A percentile compares a stretch with the other conserved stretches of the same genome.
phyloP scores from a whole-genome alignment of 2,113 vertebrate species.

The Menidia beryllina region DNA sequence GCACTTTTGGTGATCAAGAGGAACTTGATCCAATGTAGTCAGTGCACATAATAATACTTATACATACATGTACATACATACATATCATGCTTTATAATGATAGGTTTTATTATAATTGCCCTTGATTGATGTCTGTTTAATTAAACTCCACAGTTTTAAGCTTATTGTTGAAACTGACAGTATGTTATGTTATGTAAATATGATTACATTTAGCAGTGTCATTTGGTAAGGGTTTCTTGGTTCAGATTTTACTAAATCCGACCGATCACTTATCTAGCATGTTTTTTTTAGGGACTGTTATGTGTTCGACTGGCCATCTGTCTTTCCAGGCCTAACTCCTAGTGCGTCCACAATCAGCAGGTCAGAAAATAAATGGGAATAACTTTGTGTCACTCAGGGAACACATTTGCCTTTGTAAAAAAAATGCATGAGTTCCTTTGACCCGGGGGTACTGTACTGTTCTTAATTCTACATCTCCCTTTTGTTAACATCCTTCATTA shows the following conservation, averaged over 20 bases:
- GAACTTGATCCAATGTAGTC: conserved; percentile 34
- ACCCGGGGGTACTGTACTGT: background rate
- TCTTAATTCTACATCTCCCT: conserved; percentile 24
- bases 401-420: conserved; percentile 3
- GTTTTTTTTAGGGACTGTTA: background rate
- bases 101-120: no score
- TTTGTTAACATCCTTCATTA: conserved; percentile 15
- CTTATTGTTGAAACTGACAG: no score
- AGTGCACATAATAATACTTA: conserved; percentile 19
- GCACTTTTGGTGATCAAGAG: conserved; percentile 49
- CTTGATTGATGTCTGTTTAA: background rate
- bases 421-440: conserved; percentile 16
- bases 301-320: conserved; percentile 8
- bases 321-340: background rate
- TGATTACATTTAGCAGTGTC: no score
- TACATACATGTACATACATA: no score
- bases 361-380: conserved; percentile 20
- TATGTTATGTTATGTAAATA: no score
- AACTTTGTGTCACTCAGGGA: conserved; percentile 12
- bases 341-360: background rate
- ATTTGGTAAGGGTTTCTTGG: background rate
- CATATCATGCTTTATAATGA: no score
- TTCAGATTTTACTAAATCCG: background rate
- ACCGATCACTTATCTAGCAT: background rate
- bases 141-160: background rate